phyloP scores from a whole-genome alignment of 2,797 vertebrate genomes.

The Poeciliopsis gracilis region DNA sequence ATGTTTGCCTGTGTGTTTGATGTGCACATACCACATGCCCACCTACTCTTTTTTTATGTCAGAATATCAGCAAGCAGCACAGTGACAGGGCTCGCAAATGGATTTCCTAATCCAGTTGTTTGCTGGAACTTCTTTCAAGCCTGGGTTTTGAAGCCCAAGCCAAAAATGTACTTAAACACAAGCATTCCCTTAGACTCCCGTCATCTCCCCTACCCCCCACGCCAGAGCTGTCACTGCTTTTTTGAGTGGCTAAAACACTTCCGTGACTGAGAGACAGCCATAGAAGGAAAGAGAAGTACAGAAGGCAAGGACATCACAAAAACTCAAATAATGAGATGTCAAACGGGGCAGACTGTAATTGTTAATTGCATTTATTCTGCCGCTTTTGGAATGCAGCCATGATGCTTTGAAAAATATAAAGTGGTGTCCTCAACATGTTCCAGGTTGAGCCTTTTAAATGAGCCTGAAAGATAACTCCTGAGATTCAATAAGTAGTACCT shows the following conservation, averaged over 20 bases:
- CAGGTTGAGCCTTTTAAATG: slow-evolving; percentile 70
- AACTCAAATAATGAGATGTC: slow-evolving; percentile 80
- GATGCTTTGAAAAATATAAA: slow-evolving; percentile 80
- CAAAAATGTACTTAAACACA: slow-evolving; percentile 79
- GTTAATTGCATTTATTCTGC: slow-evolving; percentile 80
- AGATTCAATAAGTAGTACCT: slow-evolving; percentile 62
- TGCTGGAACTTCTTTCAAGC: slow-evolving; percentile 71
- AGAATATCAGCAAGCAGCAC: slow-evolving; percentile 68
- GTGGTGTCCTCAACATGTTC: slow-evolving; percentile 76
- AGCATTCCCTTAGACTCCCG: slow-evolving; percentile 58
- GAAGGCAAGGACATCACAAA: slow-evolving; percentile 72
- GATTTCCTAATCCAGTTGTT: slow-evolving; percentile 81
- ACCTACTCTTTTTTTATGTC: slow-evolving; percentile 67
- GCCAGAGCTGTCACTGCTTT: slow-evolving; percentile 56
- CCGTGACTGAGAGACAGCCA: slow-evolving; percentile 19
- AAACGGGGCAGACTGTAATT: slow-evolving; percentile 76
- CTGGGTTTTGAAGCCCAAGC: slow-evolving; percentile 67
- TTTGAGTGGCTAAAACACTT: slow-evolving; percentile 63
- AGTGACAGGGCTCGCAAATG: slow-evolving; percentile 73
- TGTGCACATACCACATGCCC: slow-evolving; percentile 61
- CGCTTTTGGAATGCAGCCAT: slow-evolving; percentile 74
- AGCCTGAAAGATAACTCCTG: slow-evolving; percentile 58
- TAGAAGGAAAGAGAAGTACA: slow-evolving; percentile 35
- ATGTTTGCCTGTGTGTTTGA: slow-evolving; percentile 67
- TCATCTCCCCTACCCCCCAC: slow-evolving; percentile 34